phyloP scores from a whole-genome alignment of 2,888 invertebrate species.

The Bellardia pandia region DNA sequence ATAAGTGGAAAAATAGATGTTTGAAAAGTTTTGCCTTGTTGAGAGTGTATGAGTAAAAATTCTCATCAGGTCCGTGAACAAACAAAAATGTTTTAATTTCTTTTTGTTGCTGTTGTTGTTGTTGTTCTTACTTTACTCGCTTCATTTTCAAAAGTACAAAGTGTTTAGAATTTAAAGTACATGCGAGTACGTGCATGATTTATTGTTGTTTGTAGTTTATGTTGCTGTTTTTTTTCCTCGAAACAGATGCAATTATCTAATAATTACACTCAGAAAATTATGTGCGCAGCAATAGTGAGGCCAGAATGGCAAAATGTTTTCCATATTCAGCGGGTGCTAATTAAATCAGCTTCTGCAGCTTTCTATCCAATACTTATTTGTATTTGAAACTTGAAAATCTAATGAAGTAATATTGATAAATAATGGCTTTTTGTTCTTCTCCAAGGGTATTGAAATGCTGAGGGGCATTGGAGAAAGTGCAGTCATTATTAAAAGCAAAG shows the following conservation, averaged over 20 bases:
- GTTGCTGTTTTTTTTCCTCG: slow-evolving; percentile 4
- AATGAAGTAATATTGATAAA: too few relatives aligned
- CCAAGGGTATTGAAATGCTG: too few relatives aligned
- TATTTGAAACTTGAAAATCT: too few relatives aligned
- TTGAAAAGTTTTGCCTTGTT: slow-evolving; percentile 59
- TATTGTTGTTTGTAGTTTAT: slow-evolving; percentile 9
- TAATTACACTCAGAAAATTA: slow-evolving; percentile 42
- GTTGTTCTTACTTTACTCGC: slow-evolving; percentile 17
- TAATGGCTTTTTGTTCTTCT: too few relatives aligned
- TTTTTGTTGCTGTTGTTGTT: background rate
- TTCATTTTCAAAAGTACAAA: slow-evolving; percentile 54
- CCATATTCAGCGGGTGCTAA: slow-evolving; percentile 12
- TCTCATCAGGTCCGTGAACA: slow-evolving; percentile 48
- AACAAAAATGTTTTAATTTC: slow-evolving; percentile 38
- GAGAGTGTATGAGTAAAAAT: slow-evolving; percentile 22
- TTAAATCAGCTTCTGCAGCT: background rate
- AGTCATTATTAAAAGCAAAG: too few relatives aligned
- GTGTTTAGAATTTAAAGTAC: slow-evolving; percentile 59
- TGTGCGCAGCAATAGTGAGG: slow-evolving; percentile 22
- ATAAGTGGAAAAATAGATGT: slow-evolving; percentile 68
- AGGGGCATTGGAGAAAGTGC: too few relatives aligned
- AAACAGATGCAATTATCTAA: slow-evolving; percentile 57
- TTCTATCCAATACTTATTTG: too few relatives aligned
- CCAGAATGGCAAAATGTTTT: background rate
- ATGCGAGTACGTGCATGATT: slow-evolving; percentile 43